Conservation (phyloP, 1,140 invertebrate species). For the Asbolus verrucosus region DNA sequence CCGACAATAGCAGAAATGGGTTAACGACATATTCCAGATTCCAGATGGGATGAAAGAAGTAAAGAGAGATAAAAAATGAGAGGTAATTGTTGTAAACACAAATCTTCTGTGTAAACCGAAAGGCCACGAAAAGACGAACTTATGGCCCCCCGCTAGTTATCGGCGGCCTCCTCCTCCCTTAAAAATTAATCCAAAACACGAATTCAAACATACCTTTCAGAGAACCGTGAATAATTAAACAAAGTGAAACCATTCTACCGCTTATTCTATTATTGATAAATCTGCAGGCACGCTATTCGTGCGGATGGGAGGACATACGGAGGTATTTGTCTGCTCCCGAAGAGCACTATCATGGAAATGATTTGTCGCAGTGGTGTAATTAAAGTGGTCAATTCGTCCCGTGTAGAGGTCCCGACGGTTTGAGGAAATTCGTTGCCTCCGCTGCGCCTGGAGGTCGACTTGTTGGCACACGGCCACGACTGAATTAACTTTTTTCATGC, state of each 20-base stretch:
- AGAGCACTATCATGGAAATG: too few species aligned
- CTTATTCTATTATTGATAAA: conserved; percentile 48
- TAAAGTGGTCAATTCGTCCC: too few species aligned
- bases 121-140: conserved; percentile 3
- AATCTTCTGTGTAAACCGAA: not conserved
- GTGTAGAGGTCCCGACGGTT: too few species aligned
- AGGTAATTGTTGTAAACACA: not conserved
- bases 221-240: conserved; percentile 52
- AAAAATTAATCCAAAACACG: conserved; percentile 43
- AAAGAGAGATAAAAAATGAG: too few species aligned
- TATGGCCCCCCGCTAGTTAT: conserved; percentile 4
- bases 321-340: conserved; percentile 14
- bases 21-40: too few species aligned
- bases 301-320: conserved; percentile 12
- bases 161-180: conserved; percentile 16
- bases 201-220: conserved; percentile 43
- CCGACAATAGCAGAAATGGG: too few species aligned
- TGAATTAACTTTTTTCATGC: conserved; percentile 60
- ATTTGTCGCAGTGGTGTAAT: too few species aligned
- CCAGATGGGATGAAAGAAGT: too few species aligned
- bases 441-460: conserved; percentile 18
- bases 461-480: conserved; percentile 54
- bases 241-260: conserved; percentile 57
- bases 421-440: not conserved
- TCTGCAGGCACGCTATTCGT: conserved; percentile 46